These are phyloP conservation scores for Tokudaia muenninki DNA, from an alignment of 2,797 vertebrate species.

Conservation along the genomic window DNA sequence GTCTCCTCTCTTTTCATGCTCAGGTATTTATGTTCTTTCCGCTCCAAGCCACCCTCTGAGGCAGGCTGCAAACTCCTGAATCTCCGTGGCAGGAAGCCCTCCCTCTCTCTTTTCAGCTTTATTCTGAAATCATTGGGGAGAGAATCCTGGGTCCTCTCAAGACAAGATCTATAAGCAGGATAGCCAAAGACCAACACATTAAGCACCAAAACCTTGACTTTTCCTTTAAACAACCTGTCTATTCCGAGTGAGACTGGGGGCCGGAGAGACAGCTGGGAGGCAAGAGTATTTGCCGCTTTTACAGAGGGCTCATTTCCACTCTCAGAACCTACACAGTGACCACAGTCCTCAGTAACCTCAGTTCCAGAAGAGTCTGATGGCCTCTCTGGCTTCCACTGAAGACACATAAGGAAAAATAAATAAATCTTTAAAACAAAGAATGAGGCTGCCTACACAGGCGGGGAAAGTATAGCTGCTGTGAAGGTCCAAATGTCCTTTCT, in stretches of 20 bases:
- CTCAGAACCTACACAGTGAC: background rate
- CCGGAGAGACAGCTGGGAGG: no score
- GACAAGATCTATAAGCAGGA: background rate
- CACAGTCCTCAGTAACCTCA: background rate
- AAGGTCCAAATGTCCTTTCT: background rate
- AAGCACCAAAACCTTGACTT: background rate
- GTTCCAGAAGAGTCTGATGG: background rate
- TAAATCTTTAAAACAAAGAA: background rate
- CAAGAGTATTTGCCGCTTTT: no score
- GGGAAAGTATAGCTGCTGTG: background rate
- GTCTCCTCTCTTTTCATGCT: no score
- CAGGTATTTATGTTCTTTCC: background rate
- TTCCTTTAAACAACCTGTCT: background rate
- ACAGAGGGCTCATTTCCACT: background rate
- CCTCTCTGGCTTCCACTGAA: background rate
- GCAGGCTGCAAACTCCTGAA: background rate
- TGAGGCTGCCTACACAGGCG: background rate
- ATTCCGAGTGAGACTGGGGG: background rate
- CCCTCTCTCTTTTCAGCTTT: background rate
- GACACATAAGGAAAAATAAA: background rate
- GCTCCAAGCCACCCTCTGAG: background rate
- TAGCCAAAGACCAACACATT: background rate
- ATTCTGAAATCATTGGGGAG: background rate
- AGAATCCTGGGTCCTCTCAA: background rate
- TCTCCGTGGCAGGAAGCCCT: background rate